These are phyloP conservation scores for Melieria crassipennis DNA, from an alignment of 2,888 invertebrate genomes.

Conservation along the genomic window DNA sequence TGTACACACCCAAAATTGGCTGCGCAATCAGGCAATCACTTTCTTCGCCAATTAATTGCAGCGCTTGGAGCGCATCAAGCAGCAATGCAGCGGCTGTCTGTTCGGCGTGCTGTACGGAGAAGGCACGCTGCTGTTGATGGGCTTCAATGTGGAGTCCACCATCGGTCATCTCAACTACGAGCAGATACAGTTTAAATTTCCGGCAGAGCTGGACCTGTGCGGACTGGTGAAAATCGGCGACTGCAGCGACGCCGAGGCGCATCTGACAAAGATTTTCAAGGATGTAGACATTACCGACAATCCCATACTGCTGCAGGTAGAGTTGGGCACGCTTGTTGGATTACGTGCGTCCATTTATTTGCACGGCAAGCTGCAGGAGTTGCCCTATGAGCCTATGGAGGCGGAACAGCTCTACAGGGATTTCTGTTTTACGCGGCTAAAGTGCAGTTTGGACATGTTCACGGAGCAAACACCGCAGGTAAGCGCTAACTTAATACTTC, in stretches of 20 bases:
- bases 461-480: constrained; percentile 69
- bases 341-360: constrained; percentile 75
- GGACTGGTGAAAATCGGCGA: constrained; percentile 77
- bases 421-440: constrained; percentile 76
- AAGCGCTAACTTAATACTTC: background rate
- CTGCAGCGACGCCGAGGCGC: constrained; percentile 70
- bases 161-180: constrained; percentile 68
- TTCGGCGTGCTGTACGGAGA: constrained; percentile 81
- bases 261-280: constrained; percentile 72
- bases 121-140: constrained; percentile 75
- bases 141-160: constrained; percentile 73
- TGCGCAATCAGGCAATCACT: background rate
- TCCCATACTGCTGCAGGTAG: constrained; percentile 74
- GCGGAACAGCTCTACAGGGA: constrained; percentile 74
- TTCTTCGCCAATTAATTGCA: constrained; percentile 54
- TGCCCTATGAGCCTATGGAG: constrained; percentile 72
- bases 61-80: constrained; percentile 74
- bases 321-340: constrained; percentile 69
- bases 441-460: constrained; percentile 73
- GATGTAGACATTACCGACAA: constrained; percentile 84
- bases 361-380: constrained; percentile 77
- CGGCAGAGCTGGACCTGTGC: constrained; percentile 81
- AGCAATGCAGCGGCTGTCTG: constrained; percentile 75
- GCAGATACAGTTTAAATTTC: constrained; percentile 73
- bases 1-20: background rate